Percentiles rank a stretch among this genome's conserved stretches.
Conservation (phyloP, 2,797 vertebrate species). For the Avahi laniger region DNA sequence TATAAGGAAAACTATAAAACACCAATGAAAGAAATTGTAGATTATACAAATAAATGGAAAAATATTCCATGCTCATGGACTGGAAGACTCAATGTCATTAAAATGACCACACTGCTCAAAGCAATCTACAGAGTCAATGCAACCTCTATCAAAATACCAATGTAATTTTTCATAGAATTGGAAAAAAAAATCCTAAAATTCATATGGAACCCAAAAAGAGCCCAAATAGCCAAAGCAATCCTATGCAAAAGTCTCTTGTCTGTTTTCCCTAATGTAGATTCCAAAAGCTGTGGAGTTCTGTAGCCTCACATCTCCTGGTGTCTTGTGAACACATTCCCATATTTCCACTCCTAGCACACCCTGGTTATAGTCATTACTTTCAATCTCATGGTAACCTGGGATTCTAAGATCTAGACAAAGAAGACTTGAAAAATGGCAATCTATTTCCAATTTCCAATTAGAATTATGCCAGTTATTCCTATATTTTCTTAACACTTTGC, state of each 20-base stretch:
- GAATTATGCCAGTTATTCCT: not conserved
- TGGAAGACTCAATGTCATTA: too few relatives aligned
- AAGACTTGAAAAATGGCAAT: not conserved
- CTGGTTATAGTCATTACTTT: not conserved
- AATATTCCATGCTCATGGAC: too few relatives aligned
- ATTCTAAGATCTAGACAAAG: not conserved
- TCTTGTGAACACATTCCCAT: rapidly evolving
- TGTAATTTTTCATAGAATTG: too few relatives aligned
- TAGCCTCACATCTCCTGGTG: not conserved
- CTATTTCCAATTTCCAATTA: not conserved
- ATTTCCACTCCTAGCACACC: not conserved
- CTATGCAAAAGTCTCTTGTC: not conserved
- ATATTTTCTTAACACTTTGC: not conserved
- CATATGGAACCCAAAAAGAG: too few relatives aligned
- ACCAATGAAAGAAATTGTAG: too few relatives aligned
- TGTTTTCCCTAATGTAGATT: not conserved
- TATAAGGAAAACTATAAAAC: too few relatives aligned
- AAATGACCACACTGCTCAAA: too few relatives aligned
- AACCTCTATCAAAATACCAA: too few relatives aligned
- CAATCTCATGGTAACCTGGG: not conserved
- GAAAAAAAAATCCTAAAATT: too few relatives aligned
- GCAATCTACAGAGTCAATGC: too few relatives aligned
- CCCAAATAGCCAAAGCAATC: too few relatives aligned
- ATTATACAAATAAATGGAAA: too few relatives aligned
- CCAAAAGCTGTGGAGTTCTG: not conserved